Evolutionary conservation across 2,888 invertebrate species (phyloP).

Genomic region (Malacosoma neustria): DNA sequence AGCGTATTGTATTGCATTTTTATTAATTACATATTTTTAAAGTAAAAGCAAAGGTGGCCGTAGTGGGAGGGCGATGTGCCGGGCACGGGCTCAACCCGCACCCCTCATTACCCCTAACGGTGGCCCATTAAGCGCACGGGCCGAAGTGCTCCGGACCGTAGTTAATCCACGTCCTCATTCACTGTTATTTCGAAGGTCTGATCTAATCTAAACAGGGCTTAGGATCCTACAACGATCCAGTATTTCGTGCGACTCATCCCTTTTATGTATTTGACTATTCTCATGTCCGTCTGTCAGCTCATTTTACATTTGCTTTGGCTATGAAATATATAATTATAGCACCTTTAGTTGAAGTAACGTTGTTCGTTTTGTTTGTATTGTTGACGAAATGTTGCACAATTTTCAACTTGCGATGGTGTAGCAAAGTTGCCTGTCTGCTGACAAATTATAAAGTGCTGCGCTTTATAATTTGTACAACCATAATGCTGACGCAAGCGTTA

Average conservation of each 20-base stretch:
- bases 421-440: too few species aligned
- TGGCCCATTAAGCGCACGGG: slow-evolving; percentile 70
- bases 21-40: slow-evolving; percentile 7
- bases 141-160: slow-evolving; percentile 71
- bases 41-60: background rate
- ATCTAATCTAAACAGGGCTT: slow-evolving; percentile 75
- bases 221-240: slow-evolving; percentile 66
- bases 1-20: too few species aligned
- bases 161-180: slow-evolving; percentile 75
- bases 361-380: too few species aligned
- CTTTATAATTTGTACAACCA: slow-evolving; percentile 11
- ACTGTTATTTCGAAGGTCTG: slow-evolving; percentile 75
- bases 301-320: slow-evolving; percentile 56
- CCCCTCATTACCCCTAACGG: slow-evolving; percentile 69
- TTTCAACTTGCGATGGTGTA: background rate
- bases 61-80: background rate
- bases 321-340: slow-evolving; percentile 51
- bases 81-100: slow-evolving; percentile 37
- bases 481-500: slow-evolving; percentile 35
- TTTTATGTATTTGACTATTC: slow-evolving; percentile 69
- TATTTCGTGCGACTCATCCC: slow-evolving; percentile 69
- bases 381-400: too few species aligned
- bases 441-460: too few species aligned
- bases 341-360: too few species aligned
- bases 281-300: slow-evolving; percentile 44